Evolutionary conservation across 2,888 invertebrate species (phyloP), one percentile per base, ranked within the genome.

Genomic region (Allolobophora icterica): DNA sequence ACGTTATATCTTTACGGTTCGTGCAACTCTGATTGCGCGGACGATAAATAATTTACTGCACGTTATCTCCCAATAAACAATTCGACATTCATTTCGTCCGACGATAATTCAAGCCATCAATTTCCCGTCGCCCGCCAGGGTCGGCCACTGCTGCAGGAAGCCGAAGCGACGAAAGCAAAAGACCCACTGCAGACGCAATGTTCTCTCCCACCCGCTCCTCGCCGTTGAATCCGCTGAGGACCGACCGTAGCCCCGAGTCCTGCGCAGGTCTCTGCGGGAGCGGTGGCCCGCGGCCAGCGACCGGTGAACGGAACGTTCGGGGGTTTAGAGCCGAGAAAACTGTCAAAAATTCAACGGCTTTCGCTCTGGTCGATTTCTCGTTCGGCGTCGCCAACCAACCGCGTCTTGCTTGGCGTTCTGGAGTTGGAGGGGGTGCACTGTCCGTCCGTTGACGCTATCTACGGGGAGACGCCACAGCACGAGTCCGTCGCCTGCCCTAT

Each of bases 61-160:
- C 87, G 87, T 87, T 87, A 87, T 87, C 87, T 87, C 35, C 35
- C 87, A 34, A 38, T 33, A 38, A 87, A 87, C 87, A 87, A 35
- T 87, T 87, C 87, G 87, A 87, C 87, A 21, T 87, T 87, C 87
- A 87, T 87, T 87, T 87, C n/a, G 35, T 38, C 87, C 13, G 35
- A 38, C 87, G 87, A 87, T 87, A 87, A 87, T 87, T 87, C 87
- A 87, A 38, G 87, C 8, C 87, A 33, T 87, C 87, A 87, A 87
- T 87, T 87, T 87, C 87, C 87, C 35, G 87, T 87, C 87, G 87
- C 87, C 34, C 87, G 87, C 87, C 34, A 38, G 87, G 17, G 71
- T 6, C 52, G 6, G 5, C 52, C 42, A 17, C 52, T 1, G 6
- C 24, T 1, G 11, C 24, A 21, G 4, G 71, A 30, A 30, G 71